Base-by-base conservation (phyloP, 1,140 invertebrate species). In the Chironomus tepperi region DNA sequence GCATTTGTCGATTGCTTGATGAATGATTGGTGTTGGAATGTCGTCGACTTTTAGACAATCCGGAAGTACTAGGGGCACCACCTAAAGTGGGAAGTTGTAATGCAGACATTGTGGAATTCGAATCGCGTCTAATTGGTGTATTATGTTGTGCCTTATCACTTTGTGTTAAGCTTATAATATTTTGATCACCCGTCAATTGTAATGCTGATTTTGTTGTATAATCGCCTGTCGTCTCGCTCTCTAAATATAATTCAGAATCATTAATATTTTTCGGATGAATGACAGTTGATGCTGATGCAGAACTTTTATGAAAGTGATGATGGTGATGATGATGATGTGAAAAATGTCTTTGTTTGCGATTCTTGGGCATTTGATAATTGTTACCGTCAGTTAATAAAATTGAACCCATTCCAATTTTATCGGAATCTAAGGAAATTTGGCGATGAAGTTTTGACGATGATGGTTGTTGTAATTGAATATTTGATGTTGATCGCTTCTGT, bases 21-120 rank as follows among this genome's bases (percentile, higher is more conserved):
- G 16, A 19, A 8, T 70, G 65, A 77, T 87, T 85, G 73, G 87
- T 88, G 81, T 89, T 89, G 10, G 88, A 89, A 83, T 89, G 88
- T 78, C 88, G 80, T 47, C 88, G 83, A 80, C 74, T 5, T 15
- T 74, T 43, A 43, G 74, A 10, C 19, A 43, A 43, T 73, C 19
- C 73, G 18, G 57, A 47, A 19, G 6, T 65, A 42, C 43, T 74
- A 3, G 57, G 15, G 42, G 19, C 19, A 18, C 70, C n/a, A 15
- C n/a, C 43, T 5, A 83, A 75, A 16, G 85, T 77, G 1, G 85
- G 84, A 24, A 88, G 78, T 76, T 87, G 86, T 76, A 87, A 84
- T 0, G 86, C 86, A 0, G 86, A 87, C 85, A 87, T 87, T 6
- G 86, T 87, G 34, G 86, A 87, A 74, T 84, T 87, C 0, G 85